These are phyloP conservation scores for Octodonta nipae DNA, from an alignment of 2,888 invertebrate genomes.

Conservation along the genomic window DNA sequence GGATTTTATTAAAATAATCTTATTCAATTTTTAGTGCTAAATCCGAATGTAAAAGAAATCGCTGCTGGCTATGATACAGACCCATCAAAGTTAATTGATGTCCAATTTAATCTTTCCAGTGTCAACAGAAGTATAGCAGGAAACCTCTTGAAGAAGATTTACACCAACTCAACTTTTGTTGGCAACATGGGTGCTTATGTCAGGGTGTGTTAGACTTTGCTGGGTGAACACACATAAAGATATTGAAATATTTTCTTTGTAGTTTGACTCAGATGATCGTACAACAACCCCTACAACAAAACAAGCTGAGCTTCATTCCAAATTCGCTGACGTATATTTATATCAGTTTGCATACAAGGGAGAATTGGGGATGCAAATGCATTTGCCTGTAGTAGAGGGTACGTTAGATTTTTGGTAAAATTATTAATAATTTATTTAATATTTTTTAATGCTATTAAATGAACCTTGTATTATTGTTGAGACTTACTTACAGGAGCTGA, in stretches of 20 bases:
- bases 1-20: background rate
- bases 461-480: too few species aligned
- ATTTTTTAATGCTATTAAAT: background rate
- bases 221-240: too few species aligned
- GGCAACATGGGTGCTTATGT: constrained; percentile 5
- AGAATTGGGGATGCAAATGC: constrained; percentile 4
- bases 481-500: constrained; percentile 7
- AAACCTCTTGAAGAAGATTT: constrained; percentile 5
- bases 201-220: constrained; percentile 2
- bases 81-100: constrained; percentile 5
- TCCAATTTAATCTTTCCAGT: constrained; percentile 7
- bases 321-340: constrained; percentile 6
- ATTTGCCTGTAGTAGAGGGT: background rate
- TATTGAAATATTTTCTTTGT: background rate
- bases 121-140: constrained; percentile 6
- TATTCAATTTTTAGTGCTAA: background rate
- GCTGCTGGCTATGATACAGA: constrained; percentile 3
- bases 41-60: background rate
- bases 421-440: background rate
- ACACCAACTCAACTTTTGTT: constrained; percentile 6
- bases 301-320: constrained; percentile 7
- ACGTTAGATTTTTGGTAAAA: too few species aligned
- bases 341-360: constrained; percentile 11
- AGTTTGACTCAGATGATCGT: constrained; percentile 2
- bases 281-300: constrained; percentile 6